Conservation (phyloP, 1,140 invertebrate species). For the Reticulitermes speratus region DNA sequence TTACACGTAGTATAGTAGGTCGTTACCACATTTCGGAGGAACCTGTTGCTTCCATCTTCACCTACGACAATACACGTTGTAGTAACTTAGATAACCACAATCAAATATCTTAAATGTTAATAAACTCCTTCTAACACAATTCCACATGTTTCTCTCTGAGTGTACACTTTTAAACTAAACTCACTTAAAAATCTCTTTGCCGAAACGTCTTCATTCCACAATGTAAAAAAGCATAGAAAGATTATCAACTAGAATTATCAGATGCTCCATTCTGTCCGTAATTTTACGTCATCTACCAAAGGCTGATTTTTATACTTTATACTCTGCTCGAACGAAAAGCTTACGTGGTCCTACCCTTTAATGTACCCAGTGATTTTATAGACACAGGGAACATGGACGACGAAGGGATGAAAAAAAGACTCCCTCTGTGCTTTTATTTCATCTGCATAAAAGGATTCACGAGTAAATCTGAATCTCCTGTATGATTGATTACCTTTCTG, state of each 20-base stretch:
- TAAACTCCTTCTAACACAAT: too few species aligned
- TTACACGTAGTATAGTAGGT: too few species aligned
- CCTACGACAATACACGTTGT: too few species aligned
- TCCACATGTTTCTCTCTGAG: too few species aligned
- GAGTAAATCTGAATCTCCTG: constrained; percentile 9
- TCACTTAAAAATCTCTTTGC: background rate
- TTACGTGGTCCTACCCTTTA: background rate
- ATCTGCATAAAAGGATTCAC: constrained; percentile 12
- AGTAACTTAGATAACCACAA: too few species aligned
- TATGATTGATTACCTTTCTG: constrained; percentile 19
- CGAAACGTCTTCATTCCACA: background rate
- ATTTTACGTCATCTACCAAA: constrained; percentile 16
- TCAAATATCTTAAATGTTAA: too few species aligned
- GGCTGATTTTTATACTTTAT: background rate
- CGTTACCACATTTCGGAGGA: too few species aligned
- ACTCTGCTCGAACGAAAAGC: constrained; percentile 3
- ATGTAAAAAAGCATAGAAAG: background rate
- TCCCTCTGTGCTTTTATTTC: constrained; percentile 18
- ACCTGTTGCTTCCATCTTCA: too few species aligned
- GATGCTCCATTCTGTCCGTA: background rate
- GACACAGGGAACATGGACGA: background rate
- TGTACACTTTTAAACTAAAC: too few species aligned
- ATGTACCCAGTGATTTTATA: constrained; percentile 17
- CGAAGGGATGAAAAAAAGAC: background rate
- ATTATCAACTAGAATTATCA: background rate